These are phyloP conservation scores for Rhinogobio ventralis DNA, from an alignment of 2,797 vertebrate species.

Conservation along the genomic window DNA sequence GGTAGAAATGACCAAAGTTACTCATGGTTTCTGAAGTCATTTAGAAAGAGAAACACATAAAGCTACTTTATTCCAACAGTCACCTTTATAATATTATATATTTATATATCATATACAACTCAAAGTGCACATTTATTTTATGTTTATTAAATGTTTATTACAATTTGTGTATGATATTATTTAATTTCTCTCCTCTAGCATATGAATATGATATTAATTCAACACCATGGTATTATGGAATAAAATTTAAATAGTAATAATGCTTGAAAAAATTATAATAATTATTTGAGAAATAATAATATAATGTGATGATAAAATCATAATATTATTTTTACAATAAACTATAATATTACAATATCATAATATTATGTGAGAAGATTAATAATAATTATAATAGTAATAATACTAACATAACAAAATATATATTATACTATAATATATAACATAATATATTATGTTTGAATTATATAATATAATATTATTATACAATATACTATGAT, in stretches of 20 bases:
- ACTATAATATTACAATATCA: too few relatives aligned
- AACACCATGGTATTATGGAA: background rate
- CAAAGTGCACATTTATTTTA: too few relatives aligned
- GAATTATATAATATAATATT: background rate
- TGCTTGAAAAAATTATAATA: background rate
- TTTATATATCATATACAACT: too few relatives aligned
- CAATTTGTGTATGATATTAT: too few relatives aligned
- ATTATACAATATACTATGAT: background rate
- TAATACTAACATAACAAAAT: background rate
- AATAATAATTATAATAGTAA: too few relatives aligned
- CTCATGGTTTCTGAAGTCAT: background rate
- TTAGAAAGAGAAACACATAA: background rate
- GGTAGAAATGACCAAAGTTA: background rate
- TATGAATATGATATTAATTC: background rate
- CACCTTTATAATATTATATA: background rate
- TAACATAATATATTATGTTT: background rate
- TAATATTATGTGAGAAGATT: too few relatives aligned
- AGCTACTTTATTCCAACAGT: background rate
- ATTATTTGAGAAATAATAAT: background rate
- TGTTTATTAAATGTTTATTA: too few relatives aligned
- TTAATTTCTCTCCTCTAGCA: background rate
- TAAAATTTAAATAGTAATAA: background rate
- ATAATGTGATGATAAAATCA: background rate
- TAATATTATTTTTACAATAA: background rate
- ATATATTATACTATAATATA: background rate